Conservation (phyloP, 92 coral and sea anemone genomes). For the Phymanthus crucifer region DNA sequence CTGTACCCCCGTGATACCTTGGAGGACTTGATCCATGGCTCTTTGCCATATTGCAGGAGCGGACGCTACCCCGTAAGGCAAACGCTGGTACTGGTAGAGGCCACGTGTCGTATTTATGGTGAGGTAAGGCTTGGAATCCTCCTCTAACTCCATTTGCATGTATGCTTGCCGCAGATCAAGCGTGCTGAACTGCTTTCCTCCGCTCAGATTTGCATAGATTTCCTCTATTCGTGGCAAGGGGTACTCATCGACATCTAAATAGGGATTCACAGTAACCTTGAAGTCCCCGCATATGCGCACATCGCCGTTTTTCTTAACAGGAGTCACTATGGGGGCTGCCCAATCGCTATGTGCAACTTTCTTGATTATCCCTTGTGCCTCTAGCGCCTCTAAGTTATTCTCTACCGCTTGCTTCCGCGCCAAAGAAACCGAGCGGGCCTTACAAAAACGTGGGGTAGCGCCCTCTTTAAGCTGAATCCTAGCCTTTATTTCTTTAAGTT, state of each 20-base stretch:
- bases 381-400: neutral
- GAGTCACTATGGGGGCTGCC: constrained; percentile 39
- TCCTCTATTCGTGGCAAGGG: constrained; percentile 34
- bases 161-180: constrained; percentile 60
- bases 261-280: constrained; percentile 41
- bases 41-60: constrained; percentile 64
- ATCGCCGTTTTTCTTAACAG: constrained; percentile 19
- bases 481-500: constrained; percentile 12
- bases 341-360: constrained; percentile 31
- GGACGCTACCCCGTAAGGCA: constrained; percentile 61
- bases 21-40: constrained; percentile 57
- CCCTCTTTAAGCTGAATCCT: constrained; percentile 16
- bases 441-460: constrained; percentile 11
- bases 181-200: constrained; percentile 41
- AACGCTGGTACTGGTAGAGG: constrained; percentile 41
- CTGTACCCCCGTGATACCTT: constrained; percentile 46
- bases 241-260: constrained; percentile 26
- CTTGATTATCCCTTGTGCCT: constrained; percentile 2
- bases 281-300: constrained; percentile 53
- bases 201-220: constrained; percentile 35
- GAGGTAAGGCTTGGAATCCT: constrained; percentile 35
- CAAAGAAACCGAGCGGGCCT: constrained; percentile 1
- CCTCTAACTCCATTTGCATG: constrained; percentile 56
- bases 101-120: constrained; percentile 56
- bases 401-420: neutral